A percentile compares a stretch with the other conserved stretches of the same genome.
phyloP scores from a whole-genome alignment of 2,888 invertebrate species.

The Amblyjoppa proteus region DNA sequence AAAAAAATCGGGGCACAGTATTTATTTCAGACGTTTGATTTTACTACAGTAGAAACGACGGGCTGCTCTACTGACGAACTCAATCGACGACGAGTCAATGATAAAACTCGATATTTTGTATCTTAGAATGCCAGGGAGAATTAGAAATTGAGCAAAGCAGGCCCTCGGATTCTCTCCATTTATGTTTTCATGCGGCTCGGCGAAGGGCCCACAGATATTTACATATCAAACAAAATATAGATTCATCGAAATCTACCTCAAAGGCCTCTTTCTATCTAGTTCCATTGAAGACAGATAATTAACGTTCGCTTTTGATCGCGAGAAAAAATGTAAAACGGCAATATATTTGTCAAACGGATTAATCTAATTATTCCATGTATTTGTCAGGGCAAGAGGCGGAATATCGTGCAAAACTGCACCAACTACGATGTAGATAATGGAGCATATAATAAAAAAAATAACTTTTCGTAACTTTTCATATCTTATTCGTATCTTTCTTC shows the following conservation, averaged over 20 bases:
- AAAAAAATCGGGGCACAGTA: constrained; percentile 38
- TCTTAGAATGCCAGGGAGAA: neutral
- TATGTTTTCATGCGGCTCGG: neutral
- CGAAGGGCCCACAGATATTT: neutral
- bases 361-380: constrained; percentile 48
- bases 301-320: neutral
- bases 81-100: neutral
- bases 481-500: constrained; percentile 35
- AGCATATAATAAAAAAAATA: constrained; percentile 52
- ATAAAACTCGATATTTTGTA: neutral
- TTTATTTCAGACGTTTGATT: neutral
- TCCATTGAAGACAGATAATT: constrained; percentile 15
- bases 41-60: constrained; percentile 27
- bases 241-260: constrained; percentile 89
- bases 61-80: neutral
- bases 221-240: constrained; percentile 5
- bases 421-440: constrained; percentile 49
- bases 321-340: constrained; percentile 47
- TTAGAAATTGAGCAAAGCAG: neutral
- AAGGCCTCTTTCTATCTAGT: constrained; percentile 84
- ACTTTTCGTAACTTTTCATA: constrained; percentile 46
- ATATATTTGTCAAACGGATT: constrained; percentile 39
- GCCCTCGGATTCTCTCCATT: neutral
- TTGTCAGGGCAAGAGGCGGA: neutral
- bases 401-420: constrained; percentile 27